These are phyloP conservation scores for Falco rusticolus DNA, from an alignment of 2,797 vertebrate genomes.

Conservation along the genomic window DNA sequence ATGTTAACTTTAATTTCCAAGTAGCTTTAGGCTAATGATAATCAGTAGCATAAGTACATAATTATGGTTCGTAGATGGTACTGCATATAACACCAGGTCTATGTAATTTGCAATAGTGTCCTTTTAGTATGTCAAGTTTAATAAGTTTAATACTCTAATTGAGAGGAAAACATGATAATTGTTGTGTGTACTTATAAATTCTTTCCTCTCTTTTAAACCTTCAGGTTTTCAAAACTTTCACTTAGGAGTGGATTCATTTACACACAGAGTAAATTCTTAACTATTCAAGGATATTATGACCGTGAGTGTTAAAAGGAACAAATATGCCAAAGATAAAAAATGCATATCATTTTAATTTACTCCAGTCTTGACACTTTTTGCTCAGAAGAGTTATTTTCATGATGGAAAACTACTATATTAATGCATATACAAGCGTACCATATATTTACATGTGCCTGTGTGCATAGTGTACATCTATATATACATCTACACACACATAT, in stretches of 20 bases:
- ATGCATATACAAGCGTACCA: background rate
- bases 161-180: constrained; percentile 53
- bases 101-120: constrained; percentile 48
- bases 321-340: background rate
- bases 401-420: background rate
- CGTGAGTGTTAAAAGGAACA: background rate
- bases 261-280: background rate
- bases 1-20: constrained; percentile 67
- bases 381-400: background rate
- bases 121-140: constrained; percentile 66
- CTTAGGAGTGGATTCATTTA: constrained; percentile 24
- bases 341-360: background rate
- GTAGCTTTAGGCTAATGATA: constrained; percentile 56
- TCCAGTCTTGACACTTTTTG: background rate
- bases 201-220: constrained; percentile 45
- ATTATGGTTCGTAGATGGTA: constrained; percentile 18
- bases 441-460: background rate
- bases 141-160: constrained; percentile 57
- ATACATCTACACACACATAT: background rate
- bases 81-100: constrained; percentile 35
- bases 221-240: constrained; percentile 45
- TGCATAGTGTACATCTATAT: background rate
- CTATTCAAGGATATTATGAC: background rate
- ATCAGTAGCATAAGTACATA: constrained; percentile 63
- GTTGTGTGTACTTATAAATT: constrained; percentile 45